Base-by-base conservation (phyloP, 1,140 invertebrate genomes). In the Bicyclus anynana region DNA sequence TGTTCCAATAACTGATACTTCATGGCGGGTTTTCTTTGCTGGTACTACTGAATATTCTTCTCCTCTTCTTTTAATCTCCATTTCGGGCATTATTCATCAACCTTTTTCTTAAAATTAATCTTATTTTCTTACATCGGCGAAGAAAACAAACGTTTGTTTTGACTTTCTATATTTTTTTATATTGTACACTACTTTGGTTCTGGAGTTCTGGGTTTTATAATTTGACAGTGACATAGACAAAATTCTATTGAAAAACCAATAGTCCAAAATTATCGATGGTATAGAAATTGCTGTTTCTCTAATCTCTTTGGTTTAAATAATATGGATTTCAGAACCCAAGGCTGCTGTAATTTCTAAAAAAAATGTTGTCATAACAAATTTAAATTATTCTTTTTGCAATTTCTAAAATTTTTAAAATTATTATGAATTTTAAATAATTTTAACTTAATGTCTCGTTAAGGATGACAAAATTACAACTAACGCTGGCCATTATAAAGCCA, bases 401-500 rank as follows among this genome's bases (percentile, higher is more conserved):
- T n/a, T n/a, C n/a, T n/a, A n/a, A n/a, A n/a, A n/a, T n/a, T n/a
- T n/a, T n/a, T n/a, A n/a, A n/a, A n/a, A n/a, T n/a, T n/a, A n/a
- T n/a, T n/a, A 51, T n/a, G 13, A 58, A 40, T 14, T 42, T 18
- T 38, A 52, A 26, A 9, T 37, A 38, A 27, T 40, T 14, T 13
- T 18, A 27, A 2, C 14, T 7, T 7, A 42, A 16, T 29, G 6
- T 7, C 5, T n/a, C n/a, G n/a, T 13, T 49, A n/a, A 59, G 38
- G 37, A 85, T 85, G 82, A 65, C 72, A 37, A 80, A 78, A 40
- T 59, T 87, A 44, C 69, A 87, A 62, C 55, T 90, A 50, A 95
- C 94, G 21, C 75, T 95, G 49, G 94, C 94, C 5, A 91, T 95
- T 59, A 90, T 95, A 44, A 95, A 95, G 72, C 94, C 94, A 2